A percentile compares a stretch with the other conserved stretches of the same genome.
Evolutionary conservation across 1,140 invertebrate genomes (phyloP).

Genomic region (Drosophila grimshawi): DNA sequence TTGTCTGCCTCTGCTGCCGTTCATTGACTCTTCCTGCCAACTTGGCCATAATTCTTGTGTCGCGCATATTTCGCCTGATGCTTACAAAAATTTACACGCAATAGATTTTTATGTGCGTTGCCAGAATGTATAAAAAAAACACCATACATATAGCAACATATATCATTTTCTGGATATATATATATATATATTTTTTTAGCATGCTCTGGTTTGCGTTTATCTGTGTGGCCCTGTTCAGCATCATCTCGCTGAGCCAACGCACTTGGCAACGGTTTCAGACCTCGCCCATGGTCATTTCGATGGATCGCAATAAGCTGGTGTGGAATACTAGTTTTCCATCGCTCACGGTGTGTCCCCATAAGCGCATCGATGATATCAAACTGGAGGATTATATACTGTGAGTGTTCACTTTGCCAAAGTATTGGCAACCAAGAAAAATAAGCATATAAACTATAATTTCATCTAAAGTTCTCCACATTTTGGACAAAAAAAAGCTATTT

Average conservation of each 20-base stretch:
- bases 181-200: constrained; percentile 42
- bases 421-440: too few relatives aligned
- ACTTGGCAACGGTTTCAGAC: constrained; percentile 88
- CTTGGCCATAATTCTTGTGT: constrained; percentile 68
- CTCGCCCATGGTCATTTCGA: constrained; percentile 89
- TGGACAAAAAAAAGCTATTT: too few relatives aligned
- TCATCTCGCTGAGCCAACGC: constrained; percentile 85
- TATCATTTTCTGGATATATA: constrained; percentile 41
- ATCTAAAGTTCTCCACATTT: too few relatives aligned
- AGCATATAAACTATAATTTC: too few relatives aligned
- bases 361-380: constrained; percentile 85
- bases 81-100: constrained; percentile 79
- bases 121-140: constrained; percentile 48
- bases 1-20: constrained; percentile 33
- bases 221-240: constrained; percentile 83
- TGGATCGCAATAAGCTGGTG: constrained; percentile 89
- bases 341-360: constrained; percentile 86
- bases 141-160: constrained; percentile 67
- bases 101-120: constrained; percentile 82
- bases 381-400: constrained; percentile 85
- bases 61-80: constrained; percentile 61
- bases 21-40: constrained; percentile 61
- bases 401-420: constrained; percentile 31
- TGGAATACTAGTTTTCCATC: constrained; percentile 90
- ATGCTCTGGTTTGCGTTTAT: constrained; percentile 85